phyloP scores from a whole-genome alignment of 2,113 vertebrate genomes.

The Pandion haliaetus region DNA sequence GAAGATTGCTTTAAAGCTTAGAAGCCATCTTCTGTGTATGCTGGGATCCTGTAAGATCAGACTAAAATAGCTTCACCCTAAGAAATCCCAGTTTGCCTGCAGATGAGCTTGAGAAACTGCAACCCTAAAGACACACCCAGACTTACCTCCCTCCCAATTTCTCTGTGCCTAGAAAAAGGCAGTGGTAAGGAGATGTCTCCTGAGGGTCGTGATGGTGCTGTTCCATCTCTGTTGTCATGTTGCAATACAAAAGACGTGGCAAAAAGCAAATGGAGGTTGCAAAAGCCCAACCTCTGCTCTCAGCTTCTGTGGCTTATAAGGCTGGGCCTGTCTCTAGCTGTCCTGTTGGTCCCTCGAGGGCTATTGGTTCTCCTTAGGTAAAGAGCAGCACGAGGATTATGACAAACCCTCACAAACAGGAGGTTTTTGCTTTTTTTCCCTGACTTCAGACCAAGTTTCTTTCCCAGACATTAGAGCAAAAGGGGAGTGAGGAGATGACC shows the following conservation, averaged over 20 bases:
- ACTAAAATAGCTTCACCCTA: not conserved
- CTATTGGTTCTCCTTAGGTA: not conserved
- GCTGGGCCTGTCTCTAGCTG: not conserved
- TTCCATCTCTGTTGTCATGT: not conserved
- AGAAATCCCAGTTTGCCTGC: not conserved
- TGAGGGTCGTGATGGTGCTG: not conserved
- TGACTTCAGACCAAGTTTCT: not conserved
- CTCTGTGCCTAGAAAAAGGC: not conserved
- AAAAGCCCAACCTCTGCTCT: not conserved
- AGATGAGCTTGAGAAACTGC: not conserved
- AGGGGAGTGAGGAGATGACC: not conserved
- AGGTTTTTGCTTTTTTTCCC: not conserved
- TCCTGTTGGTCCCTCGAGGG: not conserved
- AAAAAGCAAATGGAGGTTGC: slow-evolving; percentile 5
- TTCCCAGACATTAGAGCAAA: not conserved
- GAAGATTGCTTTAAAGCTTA: not conserved
- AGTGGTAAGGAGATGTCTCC: not conserved
- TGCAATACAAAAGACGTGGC: not conserved
- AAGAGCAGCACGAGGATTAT: not conserved
- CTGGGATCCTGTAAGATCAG: not conserved
- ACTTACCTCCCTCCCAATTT: not conserved
- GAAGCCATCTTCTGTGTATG: not conserved
- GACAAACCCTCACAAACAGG: not conserved
- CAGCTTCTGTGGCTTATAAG: not conserved
- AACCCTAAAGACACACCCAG: not conserved